Base-by-base conservation (phyloP, 2,888 invertebrate genomes). In the Sinotaia quadrata region DNA sequence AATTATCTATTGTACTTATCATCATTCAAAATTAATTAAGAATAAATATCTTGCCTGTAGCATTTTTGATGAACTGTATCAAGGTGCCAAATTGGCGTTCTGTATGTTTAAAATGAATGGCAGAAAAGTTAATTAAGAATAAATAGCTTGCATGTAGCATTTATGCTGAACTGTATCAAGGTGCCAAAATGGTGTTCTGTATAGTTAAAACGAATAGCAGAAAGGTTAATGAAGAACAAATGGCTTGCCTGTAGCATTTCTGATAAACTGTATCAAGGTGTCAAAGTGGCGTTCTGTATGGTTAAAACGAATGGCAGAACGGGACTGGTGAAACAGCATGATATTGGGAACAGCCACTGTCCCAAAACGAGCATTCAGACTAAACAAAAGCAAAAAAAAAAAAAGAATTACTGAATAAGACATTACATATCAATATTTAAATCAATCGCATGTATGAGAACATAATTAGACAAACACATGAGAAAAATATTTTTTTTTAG, bases 111-210 rank as follows among this genome's bases (percentile, higher is more conserved):
- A n/a, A n/a, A n/a, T n/a, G n/a, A n/a, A n/a, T n/a, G n/a, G n/a
- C n/a, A n/a, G n/a, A n/a, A n/a, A n/a, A n/a, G n/a, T n/a, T n/a
- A n/a, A n/a, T n/a, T n/a, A n/a, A n/a, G n/a, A n/a, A n/a, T n/a
- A n/a, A n/a, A n/a, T n/a, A n/a, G n/a, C n/a, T n/a, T n/a, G n/a
- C n/a, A n/a, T n/a, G n/a, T n/a, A n/a, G n/a, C n/a, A n/a, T n/a
- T n/a, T n/a, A n/a, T n/a, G n/a, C n/a, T 78, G 78, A 87, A 87
- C 7, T 79, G 75, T 4, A 80, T 74, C 52, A 96, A 94, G 65
- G 92, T 91, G 72, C 94, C 92, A 51, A 96, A 91, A 4, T 93
- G 94, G 74, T 95, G 93, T 71, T 93, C 92, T 12, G 94, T 92
- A 31, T 81, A 79, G 71, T 87, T 87, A 72, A 86, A 88, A 67